These are phyloP conservation scores for Apamea anceps DNA, from an alignment of 2,888 invertebrate species.

Conservation along the genomic window DNA sequence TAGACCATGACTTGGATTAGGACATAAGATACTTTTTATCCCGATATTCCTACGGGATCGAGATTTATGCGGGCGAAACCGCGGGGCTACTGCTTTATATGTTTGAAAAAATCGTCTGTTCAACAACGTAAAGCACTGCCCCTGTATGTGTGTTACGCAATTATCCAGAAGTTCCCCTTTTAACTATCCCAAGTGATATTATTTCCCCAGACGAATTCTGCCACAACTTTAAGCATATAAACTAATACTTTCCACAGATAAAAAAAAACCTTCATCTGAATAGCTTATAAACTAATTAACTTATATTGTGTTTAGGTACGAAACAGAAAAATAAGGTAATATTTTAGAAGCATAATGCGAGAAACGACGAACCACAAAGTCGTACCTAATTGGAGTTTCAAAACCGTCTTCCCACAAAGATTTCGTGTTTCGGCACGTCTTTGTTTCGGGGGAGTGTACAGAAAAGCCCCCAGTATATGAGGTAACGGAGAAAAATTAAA, in stretches of 20 bases:
- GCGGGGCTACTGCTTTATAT: background rate
- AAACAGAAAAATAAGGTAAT: slow-evolving; percentile 36
- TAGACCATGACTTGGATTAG: background rate
- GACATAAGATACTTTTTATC: background rate
- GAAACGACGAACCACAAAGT: slow-evolving; percentile 44
- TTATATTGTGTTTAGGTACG: background rate
- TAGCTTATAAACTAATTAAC: background rate
- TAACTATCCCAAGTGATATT: background rate
- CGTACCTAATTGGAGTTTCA: slow-evolving; percentile 57
- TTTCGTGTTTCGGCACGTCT: slow-evolving; percentile 62
- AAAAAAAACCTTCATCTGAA: background rate
- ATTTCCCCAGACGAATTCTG: background rate
- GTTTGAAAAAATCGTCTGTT: background rate
- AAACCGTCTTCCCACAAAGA: slow-evolving; percentile 51
- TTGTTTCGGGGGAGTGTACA: slow-evolving; percentile 59
- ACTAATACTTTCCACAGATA: background rate
- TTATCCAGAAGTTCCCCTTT: background rate
- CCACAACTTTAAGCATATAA: background rate
- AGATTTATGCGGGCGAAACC: background rate
- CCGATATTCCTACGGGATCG: background rate
- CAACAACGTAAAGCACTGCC: background rate
- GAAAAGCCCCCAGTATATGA: slow-evolving; percentile 54
- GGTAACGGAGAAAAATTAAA: slow-evolving; percentile 68
- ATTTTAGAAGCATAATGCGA: slow-evolving; percentile 41
- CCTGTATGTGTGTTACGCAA: background rate